phyloP scores from a whole-genome alignment of 1,140 invertebrate species.

The Leguminivora glycinivorella region DNA sequence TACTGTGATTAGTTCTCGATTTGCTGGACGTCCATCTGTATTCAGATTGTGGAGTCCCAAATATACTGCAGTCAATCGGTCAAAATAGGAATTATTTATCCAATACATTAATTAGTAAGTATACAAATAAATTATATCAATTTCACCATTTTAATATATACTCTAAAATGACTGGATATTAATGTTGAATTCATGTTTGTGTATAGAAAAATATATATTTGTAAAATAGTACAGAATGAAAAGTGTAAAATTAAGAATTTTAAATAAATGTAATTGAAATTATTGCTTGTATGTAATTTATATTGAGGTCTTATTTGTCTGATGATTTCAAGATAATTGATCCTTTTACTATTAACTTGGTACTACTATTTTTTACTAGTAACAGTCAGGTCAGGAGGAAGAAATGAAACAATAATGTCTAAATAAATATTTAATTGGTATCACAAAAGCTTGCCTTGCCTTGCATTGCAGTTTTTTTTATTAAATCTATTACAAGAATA shows the following conservation, averaged over 20 bases:
- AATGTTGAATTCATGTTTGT: not conserved
- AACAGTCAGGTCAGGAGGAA: not conserved
- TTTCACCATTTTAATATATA: no score
- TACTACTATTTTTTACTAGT: no score
- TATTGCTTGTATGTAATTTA: not conserved
- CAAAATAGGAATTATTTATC: no score
- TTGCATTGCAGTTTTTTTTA: conserved; percentile 32
- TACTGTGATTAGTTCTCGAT: no score
- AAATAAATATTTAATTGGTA: conserved; percentile 55
- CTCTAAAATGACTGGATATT: not conserved
- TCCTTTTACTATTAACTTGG: not conserved
- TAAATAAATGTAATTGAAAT: conserved; percentile 31
- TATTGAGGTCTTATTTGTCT: not conserved
- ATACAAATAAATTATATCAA: no score
- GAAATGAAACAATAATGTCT: conserved; percentile 29
- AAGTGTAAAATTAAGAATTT: not conserved
- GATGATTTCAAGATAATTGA: no score
- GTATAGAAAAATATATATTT: no score
- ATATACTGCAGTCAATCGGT: no score
- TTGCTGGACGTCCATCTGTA: no score
- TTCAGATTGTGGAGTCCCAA: no score
- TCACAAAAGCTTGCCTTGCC: conserved; percentile 67
- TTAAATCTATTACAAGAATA: conserved; percentile 46
- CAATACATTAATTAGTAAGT: no score
- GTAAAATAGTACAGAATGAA: no score